Evolutionary conservation across 2,797 vertebrate genomes (phyloP), one percentile per base, ranked within the genome.

Genomic region (Diglossa cyanea): DNA sequence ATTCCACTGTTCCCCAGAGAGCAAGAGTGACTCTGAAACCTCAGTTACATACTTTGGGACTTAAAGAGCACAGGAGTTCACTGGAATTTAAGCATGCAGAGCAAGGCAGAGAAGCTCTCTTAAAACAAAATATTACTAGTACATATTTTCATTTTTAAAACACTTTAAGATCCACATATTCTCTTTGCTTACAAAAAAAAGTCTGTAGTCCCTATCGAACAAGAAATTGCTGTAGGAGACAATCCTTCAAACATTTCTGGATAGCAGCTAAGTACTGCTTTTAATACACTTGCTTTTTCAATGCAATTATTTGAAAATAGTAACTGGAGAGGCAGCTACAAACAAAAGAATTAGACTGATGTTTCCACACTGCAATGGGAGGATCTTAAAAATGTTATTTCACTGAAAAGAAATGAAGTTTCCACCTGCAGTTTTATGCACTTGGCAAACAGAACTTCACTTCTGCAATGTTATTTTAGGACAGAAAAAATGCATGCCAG

Each of bases 391-490:
- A 88, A 94, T 42, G 16, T 6, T 73, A 50, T 86, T 72, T 73
- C 21, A 70, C 11, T 62, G 47, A 94, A 67, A 88, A 92, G 71
- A 83, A 89, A 83, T 89, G 6, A 87, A 77, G 44, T 91, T 94
- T 96, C 79, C 73, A 86, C 71, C 54, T 94, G 35, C 63, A 86
- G 48, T 17, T 72, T 88, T 80, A 74, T 72, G 44, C 40, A 47
- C 89, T 86, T 96, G 68, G 92, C 70, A 91, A 94, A 51, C 12
- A 73, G 65, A 80, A 65, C 63, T 76, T 70, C 42, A 61, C 51
- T 96, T 87, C 91, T 93, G 90, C 74, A 84, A 79, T 82, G 91
- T 65, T 75, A 66, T 78, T 93, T 88, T 78, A 96, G 90, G 78
- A 81, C 79, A 95, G 74, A 39, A 55, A 82, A 91, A 94, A 53